These are phyloP conservation scores for Sigmodon hispidus DNA, from an alignment of 2,113 vertebrate genomes.

Conservation along the genomic window DNA sequence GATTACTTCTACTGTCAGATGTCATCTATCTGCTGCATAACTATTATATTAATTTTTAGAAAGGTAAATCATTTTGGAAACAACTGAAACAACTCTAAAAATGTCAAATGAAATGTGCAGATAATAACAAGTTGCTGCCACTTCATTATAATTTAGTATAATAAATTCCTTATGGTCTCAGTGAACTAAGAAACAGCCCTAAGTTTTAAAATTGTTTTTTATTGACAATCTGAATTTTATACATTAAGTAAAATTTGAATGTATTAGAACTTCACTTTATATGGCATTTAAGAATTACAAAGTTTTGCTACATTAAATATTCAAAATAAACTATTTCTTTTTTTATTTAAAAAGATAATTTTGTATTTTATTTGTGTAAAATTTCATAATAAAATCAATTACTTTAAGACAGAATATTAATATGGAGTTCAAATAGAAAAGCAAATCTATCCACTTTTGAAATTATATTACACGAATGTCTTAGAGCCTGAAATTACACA, in stretches of 20 bases:
- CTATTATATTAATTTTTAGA: constrained; percentile 52
- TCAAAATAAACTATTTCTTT: no score
- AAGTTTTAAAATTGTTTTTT: background rate
- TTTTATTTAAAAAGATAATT: background rate
- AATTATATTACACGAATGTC: background rate
- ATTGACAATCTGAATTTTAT: background rate
- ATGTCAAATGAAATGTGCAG: background rate
- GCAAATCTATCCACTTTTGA: background rate
- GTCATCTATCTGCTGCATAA: background rate
- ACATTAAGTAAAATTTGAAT: background rate
- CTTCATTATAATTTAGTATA: background rate
- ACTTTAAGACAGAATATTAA: background rate
- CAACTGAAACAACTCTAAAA: constrained; percentile 22
- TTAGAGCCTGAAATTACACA: background rate
- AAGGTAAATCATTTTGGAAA: constrained; percentile 1
- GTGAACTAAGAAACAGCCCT: background rate
- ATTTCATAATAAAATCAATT: background rate
- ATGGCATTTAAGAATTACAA: background rate
- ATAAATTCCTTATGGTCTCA: background rate
- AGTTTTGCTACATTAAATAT: background rate
- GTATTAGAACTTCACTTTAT: background rate
- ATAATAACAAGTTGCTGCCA: background rate
- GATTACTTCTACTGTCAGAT: constrained; percentile 56
- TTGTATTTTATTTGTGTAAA: background rate
- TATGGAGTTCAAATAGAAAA: background rate